phyloP scores from a whole-genome alignment of 2,113 vertebrate species.

The Australoheros scitulus region DNA sequence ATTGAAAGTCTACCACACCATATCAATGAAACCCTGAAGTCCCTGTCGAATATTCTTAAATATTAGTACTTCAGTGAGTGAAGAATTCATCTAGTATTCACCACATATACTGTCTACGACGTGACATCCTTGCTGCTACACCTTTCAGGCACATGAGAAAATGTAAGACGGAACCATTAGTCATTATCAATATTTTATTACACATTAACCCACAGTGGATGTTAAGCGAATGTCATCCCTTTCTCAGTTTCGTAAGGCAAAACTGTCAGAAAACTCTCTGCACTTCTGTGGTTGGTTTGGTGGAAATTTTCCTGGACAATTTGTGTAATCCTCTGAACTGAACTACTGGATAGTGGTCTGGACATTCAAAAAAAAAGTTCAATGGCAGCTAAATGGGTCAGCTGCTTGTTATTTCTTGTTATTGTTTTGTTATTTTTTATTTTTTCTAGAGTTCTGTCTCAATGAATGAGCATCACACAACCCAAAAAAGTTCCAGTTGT shows the following conservation, averaged over 20 bases:
- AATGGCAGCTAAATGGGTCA: not conserved
- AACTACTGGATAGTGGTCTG: not conserved
- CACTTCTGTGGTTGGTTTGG: not conserved
- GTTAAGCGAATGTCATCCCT: conserved; percentile 15
- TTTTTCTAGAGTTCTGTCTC: not conserved
- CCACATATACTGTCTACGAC: conserved; percentile 45
- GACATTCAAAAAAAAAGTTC: not conserved
- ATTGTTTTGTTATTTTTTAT: too few relatives aligned
- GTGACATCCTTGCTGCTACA: conserved; percentile 55
- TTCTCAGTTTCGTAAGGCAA: not conserved
- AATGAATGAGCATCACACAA: not conserved
- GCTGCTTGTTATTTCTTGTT: too few relatives aligned
- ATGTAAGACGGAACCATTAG: conserved; percentile 66
- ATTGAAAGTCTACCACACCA: conserved; percentile 6
- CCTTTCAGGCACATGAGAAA: conserved; percentile 53
- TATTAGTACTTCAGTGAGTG: conserved; percentile 44
- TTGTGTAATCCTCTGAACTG: not conserved
- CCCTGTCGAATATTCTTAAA: conserved; percentile 10
- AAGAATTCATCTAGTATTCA: conserved; percentile 63
- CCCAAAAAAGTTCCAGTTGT: not conserved
- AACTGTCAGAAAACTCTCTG: not conserved
- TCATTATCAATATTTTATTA: conserved; percentile 72
- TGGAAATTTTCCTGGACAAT: not conserved
- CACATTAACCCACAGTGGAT: conserved; percentile 35
- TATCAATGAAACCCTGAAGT: conserved; percentile 7